A percentile compares a stretch with the other conserved stretches of the same genome.
These are phyloP conservation scores for Trichonephila clavata DNA, from an alignment of 1,140 invertebrate genomes.

Conservation along the genomic window DNA sequence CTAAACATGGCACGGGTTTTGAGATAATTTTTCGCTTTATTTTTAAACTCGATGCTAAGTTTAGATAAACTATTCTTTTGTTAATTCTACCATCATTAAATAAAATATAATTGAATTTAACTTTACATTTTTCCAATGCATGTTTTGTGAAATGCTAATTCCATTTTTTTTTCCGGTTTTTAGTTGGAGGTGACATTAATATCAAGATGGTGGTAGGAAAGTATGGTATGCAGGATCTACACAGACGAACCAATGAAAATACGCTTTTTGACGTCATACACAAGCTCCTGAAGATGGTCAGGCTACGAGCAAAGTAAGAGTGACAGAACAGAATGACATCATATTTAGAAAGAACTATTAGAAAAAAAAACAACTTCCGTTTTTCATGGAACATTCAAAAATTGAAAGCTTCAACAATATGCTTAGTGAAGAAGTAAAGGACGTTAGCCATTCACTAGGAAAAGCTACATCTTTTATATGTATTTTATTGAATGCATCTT, in stretches of 20 bases:
- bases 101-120: neutral
- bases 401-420: too few species aligned
- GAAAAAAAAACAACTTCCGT: too few species aligned
- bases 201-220: constrained; percentile 60
- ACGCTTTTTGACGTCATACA: neutral
- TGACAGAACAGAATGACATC: neutral
- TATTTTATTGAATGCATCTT: too few species aligned
- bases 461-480: too few species aligned
- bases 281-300: neutral
- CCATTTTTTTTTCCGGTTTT: constrained; percentile 70
- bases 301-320: neutral
- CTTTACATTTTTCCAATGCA: constrained; percentile 42
- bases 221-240: neutral
- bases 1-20: neutral
- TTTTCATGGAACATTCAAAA: too few species aligned
- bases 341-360: neutral
- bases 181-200: constrained; percentile 68
- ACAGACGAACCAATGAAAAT: constrained; percentile 27
- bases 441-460: too few species aligned
- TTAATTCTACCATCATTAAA: neutral
- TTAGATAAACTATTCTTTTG: neutral
- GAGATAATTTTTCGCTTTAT: neutral
- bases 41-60: neutral
- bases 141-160: constrained; percentile 73
- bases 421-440: too few species aligned